phyloP scores from a whole-genome alignment of 2,113 vertebrate species.

The Zosterops japonicus region DNA sequence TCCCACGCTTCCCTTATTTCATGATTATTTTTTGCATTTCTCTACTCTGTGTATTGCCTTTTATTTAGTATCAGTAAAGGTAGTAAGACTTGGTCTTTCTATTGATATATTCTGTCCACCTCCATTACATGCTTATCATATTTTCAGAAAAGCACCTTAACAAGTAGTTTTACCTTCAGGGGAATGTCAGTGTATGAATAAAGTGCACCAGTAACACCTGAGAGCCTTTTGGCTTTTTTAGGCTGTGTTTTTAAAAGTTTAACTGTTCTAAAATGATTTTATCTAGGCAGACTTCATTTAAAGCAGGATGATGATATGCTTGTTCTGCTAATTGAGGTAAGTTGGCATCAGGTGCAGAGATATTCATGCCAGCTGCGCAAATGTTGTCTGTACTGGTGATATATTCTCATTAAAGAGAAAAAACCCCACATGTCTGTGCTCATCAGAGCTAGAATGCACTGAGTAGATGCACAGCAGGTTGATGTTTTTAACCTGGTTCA shows the following conservation, averaged over 20 bases:
- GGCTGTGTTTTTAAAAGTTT: neutral
- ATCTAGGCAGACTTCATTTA: neutral
- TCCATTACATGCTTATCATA: neutral
- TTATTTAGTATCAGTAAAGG: neutral
- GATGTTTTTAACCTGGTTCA: neutral
- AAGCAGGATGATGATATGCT: neutral
- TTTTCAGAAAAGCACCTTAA: neutral
- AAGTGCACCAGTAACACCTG: neutral
- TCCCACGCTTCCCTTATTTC: fast-evolving
- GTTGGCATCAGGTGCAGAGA: neutral
- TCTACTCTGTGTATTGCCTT: neutral
- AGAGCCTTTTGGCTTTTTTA: neutral
- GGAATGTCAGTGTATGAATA: fast-evolving
- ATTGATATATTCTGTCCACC: neutral
- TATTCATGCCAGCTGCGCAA: neutral
- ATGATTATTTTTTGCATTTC: neutral
- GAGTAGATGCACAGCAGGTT: neutral
- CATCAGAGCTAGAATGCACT: neutral
- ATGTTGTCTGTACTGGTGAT: neutral
- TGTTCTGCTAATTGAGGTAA: neutral
- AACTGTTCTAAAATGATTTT: neutral
- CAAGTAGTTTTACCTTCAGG: neutral
- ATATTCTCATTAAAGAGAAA: neutral
- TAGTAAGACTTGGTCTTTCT: neutral
- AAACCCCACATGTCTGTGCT: neutral